Percentiles rank a stretch among this genome's conserved stretches.
These are phyloP conservation scores for Periparus ater DNA, from an alignment of 2,797 vertebrate genomes.

Conservation along the genomic window DNA sequence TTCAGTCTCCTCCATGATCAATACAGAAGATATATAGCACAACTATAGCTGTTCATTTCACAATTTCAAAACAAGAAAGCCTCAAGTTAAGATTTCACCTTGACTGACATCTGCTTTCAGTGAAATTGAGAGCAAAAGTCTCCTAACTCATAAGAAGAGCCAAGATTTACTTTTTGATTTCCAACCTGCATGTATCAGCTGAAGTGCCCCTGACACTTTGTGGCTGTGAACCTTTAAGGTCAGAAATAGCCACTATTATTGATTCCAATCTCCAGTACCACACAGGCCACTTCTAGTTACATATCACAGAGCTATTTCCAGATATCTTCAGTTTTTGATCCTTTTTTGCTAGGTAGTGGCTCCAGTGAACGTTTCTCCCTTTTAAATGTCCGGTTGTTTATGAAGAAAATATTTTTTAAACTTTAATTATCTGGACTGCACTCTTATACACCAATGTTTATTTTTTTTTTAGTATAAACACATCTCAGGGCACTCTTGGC, in stretches of 20 bases:
- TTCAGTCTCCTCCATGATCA: not conserved
- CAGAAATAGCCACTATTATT: not conserved
- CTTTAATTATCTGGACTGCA: not conserved
- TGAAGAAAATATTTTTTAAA: not conserved
- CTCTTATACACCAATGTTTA: not conserved
- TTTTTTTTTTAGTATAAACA: not conserved
- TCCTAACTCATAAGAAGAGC: not conserved
- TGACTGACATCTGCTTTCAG: not conserved
- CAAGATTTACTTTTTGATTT: not conserved
- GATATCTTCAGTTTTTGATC: not conserved
- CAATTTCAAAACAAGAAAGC: not conserved
- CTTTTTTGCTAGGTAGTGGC: not conserved
- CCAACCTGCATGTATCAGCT: not conserved
- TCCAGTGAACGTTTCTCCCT: not conserved
- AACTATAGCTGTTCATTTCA: not conserved
- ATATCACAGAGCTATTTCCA: not conserved
- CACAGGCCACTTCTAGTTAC: not conserved
- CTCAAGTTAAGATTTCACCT: not conserved
- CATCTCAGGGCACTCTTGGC: not conserved
- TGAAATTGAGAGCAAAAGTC: not conserved
- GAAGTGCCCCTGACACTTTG: not conserved
- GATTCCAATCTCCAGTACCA: not conserved
- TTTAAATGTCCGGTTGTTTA: not conserved
- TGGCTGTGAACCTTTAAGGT: not conserved
- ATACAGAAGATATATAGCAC: not conserved